Base-by-base conservation (phyloP, 2,113 vertebrate genomes). In the Pyxicephalus adspersus region DNA sequence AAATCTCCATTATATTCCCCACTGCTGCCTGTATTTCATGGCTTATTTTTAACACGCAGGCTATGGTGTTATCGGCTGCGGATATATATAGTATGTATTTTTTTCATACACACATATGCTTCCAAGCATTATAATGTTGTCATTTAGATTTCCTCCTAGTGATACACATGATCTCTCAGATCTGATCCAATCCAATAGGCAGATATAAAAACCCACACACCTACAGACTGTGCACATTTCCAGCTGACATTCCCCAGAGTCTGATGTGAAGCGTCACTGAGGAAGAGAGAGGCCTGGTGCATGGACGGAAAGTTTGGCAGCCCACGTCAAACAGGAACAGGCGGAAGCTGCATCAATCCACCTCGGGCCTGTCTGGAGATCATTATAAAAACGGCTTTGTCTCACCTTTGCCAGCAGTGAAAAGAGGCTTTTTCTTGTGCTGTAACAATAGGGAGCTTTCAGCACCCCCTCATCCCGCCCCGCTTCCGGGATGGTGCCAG, bases 391-490 rank as follows among this genome's bases (percentile, higher is more conserved):
- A 79, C 18, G 52, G 52, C 68, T 81, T 81, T 81, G 79, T 81
- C 38, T 76, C 74, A 29, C 16, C 20, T 28, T 64, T 23, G 34
- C 11, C 34, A 38, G 61, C 28, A 76, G 68, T 63, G 38, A 54
- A 52, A 71, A 67, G 51, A 57, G 64, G 26, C 63, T 74, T 74
- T 65, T 81, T 74, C 70, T 74, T 81, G 22, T 38, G 26, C 28
- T 34, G 11, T 52, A 81, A 81, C 79, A 81, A 81, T 65, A 57
- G 70, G 57, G 20, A 81, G 70, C 70, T 81, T 81, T 74, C 79
- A 81, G 45, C 38, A 51, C 65, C 54, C 23, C 45, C 51, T 63
- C 55, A 68, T 52, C 67, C 67, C 78, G 52, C 67, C 79, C 60
- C 4, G 52, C 52, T 73, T 81, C 79, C 79, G 79, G 79, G 58